phyloP scores from a whole-genome alignment of 2,113 vertebrate genomes.

The Zootoca vivipara region DNA sequence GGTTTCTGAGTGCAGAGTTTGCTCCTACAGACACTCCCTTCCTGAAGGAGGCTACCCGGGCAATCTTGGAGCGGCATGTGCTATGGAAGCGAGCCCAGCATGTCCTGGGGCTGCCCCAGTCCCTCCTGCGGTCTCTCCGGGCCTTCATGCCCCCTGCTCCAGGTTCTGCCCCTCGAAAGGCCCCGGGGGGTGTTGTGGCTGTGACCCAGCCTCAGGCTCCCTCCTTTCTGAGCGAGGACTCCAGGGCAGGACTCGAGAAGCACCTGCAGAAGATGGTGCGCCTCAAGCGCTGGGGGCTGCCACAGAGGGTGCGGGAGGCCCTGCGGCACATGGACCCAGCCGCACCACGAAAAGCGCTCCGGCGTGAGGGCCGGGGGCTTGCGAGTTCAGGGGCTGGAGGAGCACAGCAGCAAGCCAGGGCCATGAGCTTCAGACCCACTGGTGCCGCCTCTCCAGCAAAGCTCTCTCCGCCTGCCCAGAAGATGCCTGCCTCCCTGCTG shows the following conservation, averaged over 20 bases:
- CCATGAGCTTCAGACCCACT: neutral
- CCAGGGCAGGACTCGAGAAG: neutral
- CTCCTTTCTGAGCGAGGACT: neutral
- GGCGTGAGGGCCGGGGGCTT: no score
- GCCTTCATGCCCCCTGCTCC: conserved; percentile 1
- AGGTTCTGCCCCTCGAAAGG: no score
- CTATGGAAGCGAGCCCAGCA: neutral
- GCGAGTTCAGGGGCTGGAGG: neutral
- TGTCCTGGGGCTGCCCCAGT: neutral
- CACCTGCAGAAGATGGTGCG: conserved; percentile 1
- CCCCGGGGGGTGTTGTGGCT: rapidly evolving
- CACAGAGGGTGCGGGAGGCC: neutral
- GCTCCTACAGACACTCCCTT: no score
- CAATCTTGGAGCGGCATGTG: neutral
- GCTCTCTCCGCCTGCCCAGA: neutral
- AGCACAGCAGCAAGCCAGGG: no score
- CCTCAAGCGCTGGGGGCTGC: conserved; percentile 11
- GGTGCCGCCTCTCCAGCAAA: neutral
- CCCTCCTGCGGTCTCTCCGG: neutral
- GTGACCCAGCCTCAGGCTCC: neutral
- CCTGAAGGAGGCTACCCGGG: neutral
- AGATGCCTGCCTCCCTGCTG: neutral
- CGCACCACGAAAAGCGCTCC: rapidly evolving
- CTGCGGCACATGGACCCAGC: neutral
- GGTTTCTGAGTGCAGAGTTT: no score